Percentiles rank a stretch among this genome's conserved stretches.
phyloP scores from a whole-genome alignment of 1,140 invertebrate species.

The Meteorus sp. region DNA sequence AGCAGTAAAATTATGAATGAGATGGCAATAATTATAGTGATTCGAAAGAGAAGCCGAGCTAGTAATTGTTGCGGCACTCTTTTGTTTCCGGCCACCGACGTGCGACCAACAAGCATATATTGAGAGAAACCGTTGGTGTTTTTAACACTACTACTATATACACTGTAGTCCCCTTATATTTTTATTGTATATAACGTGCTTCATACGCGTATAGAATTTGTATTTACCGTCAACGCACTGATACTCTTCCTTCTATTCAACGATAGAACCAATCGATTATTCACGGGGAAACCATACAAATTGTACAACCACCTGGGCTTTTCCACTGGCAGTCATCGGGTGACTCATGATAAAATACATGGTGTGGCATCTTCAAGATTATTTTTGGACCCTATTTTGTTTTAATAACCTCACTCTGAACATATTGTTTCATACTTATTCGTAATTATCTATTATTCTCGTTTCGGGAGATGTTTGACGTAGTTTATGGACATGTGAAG shows the following conservation, averaged over 20 bases:
- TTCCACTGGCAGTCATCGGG: neutral
- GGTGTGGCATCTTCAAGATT: constrained; percentile 4
- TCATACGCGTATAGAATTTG: too few species aligned
- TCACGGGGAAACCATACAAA: constrained; percentile 25
- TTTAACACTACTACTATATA: constrained; percentile 2
- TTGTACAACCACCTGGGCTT: constrained; percentile 9
- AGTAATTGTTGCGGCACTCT: constrained; percentile 8
- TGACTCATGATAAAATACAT: neutral
- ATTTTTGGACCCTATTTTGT: neutral
- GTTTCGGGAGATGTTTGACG: neutral
- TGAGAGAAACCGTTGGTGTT: constrained; percentile 19
- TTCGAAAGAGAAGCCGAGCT: constrained; percentile 1
- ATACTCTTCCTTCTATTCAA: neutral
- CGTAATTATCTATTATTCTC: neutral
- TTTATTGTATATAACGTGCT: too few species aligned
- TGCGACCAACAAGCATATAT: neutral
- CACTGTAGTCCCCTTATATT: neutral
- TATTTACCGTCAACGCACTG: too few species aligned
- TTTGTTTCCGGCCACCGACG: constrained; percentile 11
- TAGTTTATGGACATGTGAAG: neutral
- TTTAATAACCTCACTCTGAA: neutral
- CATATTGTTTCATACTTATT: neutral
- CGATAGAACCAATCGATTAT: constrained; percentile 22
- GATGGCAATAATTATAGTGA: constrained; percentile 3
- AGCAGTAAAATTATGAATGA: neutral